A percentile compares a stretch with the other conserved stretches of the same genome.
Conservation (phyloP, 2,888 invertebrate genomes). For the Agonopterix alstromeriana region DNA sequence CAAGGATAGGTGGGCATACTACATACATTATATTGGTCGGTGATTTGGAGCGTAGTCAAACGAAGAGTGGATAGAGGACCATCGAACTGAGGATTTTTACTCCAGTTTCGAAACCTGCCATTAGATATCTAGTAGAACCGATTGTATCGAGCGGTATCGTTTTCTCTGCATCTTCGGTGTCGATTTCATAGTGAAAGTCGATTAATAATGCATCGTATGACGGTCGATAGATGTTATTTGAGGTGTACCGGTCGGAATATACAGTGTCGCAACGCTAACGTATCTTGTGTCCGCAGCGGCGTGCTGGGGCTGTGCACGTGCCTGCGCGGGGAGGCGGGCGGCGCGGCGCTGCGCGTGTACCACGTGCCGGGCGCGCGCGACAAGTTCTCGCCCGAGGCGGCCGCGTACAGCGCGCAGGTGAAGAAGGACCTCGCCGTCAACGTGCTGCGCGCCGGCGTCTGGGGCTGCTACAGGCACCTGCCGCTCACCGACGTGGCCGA, state of each 20-base stretch:
- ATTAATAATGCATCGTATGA: too few relatives aligned
- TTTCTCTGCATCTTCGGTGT: too few relatives aligned
- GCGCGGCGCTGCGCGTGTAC: conserved; percentile 83
- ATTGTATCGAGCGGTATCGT: too few relatives aligned
- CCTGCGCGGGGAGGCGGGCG: conserved; percentile 91
- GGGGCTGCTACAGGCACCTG: conserved; percentile 93
- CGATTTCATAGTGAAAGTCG: too few relatives aligned
- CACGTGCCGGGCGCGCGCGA: conserved; percentile 81
- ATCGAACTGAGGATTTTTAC: too few relatives aligned
- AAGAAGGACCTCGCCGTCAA: conserved; percentile 90
- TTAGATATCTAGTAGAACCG: too few relatives aligned
- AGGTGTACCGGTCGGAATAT: too few relatives aligned
- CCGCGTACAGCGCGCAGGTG: conserved; percentile 80
- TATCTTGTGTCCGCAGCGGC: conserved; percentile 73
- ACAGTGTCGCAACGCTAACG: neutral
- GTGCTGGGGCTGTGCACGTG: conserved; percentile 94
- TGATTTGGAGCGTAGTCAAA: too few relatives aligned
- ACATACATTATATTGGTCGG: too few relatives aligned
- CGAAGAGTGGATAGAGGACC: too few relatives aligned
- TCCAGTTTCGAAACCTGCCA: too few relatives aligned
- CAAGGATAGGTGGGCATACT: neutral
- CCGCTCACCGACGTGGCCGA: conserved; percentile 69
- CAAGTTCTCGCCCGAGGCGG: conserved; percentile 75
- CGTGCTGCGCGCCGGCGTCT: conserved; percentile 86
- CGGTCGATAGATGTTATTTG: too few relatives aligned